These are phyloP conservation scores for Zaprionus nigranus DNA, from an alignment of 1,140 invertebrate genomes.

Conservation along the genomic window DNA sequence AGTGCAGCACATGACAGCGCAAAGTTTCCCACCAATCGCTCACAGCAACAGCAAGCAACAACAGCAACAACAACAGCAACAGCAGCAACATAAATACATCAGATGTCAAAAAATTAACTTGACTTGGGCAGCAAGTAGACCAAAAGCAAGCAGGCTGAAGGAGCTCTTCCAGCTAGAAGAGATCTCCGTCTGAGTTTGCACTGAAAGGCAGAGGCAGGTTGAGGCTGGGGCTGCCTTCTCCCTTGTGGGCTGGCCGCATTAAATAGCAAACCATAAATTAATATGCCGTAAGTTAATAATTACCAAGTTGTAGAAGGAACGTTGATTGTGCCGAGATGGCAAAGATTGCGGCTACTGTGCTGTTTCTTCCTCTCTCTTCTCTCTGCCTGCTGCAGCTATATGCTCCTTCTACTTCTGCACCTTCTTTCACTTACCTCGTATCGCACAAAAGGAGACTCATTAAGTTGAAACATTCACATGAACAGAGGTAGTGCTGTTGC, in stretches of 20 bases:
- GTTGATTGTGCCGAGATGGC: conserved; percentile 59
- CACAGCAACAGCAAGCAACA: conserved; percentile 52
- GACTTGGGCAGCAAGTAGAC: conserved; percentile 59
- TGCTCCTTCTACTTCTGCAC: conserved; percentile 40
- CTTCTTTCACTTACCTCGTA: too few relatives aligned
- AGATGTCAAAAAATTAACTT: conserved; percentile 80
- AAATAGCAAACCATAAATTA: conserved; percentile 83
- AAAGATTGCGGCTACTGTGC: conserved; percentile 71
- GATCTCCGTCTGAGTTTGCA: neutral
- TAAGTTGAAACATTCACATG: conserved; percentile 3
- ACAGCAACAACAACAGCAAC: conserved; percentile 26
- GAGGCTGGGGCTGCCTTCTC: neutral
- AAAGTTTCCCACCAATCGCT: conserved; percentile 82
- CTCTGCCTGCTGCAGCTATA: conserved; percentile 15
- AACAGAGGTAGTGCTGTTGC: too few relatives aligned
- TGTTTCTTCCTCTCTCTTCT: neutral
- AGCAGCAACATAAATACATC: conserved; percentile 75
- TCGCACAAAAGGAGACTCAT: conserved; percentile 48
- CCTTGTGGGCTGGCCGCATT: conserved; percentile 73
- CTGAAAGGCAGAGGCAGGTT: too few relatives aligned
- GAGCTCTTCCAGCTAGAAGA: neutral
- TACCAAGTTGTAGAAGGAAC: conserved; percentile 66
- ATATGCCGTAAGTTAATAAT: conserved; percentile 83
- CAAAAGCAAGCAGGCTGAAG: conserved; percentile 2
- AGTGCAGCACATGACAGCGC: conserved; percentile 65